A percentile compares a stretch with the other conserved stretches of the same genome.
Evolutionary conservation across 2,113 vertebrate species (phyloP).

Genomic region (Hyaena hyaena): DNA sequence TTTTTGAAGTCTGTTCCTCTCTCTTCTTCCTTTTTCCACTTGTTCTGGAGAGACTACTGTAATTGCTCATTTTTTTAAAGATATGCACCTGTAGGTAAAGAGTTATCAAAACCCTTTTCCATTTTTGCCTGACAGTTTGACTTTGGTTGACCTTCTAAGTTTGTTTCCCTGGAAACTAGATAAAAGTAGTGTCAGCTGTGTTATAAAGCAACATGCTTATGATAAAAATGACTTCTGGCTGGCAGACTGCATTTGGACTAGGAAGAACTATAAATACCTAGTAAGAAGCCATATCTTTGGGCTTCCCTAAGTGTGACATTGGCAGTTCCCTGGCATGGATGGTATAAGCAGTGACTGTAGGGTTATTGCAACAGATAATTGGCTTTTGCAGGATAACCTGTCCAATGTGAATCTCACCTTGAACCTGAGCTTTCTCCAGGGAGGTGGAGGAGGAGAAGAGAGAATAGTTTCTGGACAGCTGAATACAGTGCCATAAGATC

Average conservation of each 20-base stretch:
- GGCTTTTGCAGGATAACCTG: neutral
- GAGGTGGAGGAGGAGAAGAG: neutral
- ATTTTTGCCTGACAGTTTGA: constrained; percentile 6
- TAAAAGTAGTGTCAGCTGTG: neutral
- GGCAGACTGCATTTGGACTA: neutral
- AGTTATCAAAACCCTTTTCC: neutral
- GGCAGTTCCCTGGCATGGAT: neutral
- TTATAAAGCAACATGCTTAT: neutral
- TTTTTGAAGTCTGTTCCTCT: neutral
- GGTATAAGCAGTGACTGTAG: neutral
- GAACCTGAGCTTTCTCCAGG: neutral
- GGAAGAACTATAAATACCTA: neutral
- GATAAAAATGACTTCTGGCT: neutral
- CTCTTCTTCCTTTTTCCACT: neutral
- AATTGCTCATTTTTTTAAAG: constrained; percentile 20
- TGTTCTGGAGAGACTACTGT: neutral
- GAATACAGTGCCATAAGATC: neutral
- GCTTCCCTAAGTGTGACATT: neutral
- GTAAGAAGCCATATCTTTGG: neutral
- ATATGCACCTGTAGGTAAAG: neutral
- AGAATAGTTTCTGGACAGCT: neutral
- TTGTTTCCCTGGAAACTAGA: neutral
- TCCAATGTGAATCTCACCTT: neutral
- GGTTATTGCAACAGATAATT: neutral
- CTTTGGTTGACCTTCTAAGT: neutral